Conservation (phyloP, 1,140 invertebrate species). For the Camponotus pennsylvanicus region DNA sequence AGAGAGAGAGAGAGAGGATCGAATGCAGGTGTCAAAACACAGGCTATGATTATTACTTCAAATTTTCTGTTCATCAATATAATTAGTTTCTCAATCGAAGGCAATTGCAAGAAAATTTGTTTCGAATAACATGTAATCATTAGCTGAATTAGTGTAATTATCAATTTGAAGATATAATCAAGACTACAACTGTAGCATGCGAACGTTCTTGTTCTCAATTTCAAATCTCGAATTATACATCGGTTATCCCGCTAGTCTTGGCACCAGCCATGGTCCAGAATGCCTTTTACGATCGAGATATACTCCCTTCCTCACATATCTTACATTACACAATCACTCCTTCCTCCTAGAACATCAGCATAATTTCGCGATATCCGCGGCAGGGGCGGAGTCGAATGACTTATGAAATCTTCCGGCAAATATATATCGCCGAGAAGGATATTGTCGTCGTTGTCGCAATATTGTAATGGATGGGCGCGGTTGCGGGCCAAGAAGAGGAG, state of each 20-base stretch:
- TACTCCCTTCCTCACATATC: not conserved
- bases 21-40: not conserved
- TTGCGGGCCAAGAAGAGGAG: slow-evolving; percentile 56
- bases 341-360: not conserved
- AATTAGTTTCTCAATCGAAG: not conserved
- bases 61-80: not conserved
- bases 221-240: not conserved
- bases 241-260: no score
- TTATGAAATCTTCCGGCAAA: slow-evolving; percentile 30
- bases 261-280: not conserved
- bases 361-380: slow-evolving; percentile 25
- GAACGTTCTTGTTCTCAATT: not conserved
- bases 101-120: not conserved
- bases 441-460: slow-evolving; percentile 35
- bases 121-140: not conserved
- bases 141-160: not conserved
- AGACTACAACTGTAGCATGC: no score
- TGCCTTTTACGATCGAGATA: not conserved
- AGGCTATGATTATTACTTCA: not conserved
- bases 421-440: slow-evolving; percentile 15
- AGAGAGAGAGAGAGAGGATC: not conserved
- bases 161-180: not conserved
- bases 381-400: not conserved
- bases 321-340: slow-evolving; percentile 44
- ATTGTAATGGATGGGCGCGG: slow-evolving; percentile 70